phyloP scores from a whole-genome alignment of 2,113 vertebrate genomes.

The Nesogale talazaci region DNA sequence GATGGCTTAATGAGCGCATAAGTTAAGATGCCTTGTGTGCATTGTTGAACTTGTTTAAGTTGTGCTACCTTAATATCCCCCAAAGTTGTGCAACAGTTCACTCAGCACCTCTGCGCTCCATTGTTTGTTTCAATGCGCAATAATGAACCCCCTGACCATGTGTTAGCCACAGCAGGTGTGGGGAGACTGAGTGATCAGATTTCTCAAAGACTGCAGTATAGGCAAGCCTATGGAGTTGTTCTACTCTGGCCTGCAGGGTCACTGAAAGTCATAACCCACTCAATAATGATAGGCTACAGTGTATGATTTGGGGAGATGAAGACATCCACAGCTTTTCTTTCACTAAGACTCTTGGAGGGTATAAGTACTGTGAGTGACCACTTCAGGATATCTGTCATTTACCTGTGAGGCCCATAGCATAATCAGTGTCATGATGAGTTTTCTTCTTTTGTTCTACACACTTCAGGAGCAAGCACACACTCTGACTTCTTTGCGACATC shows the following conservation, averaged over 20 bases:
- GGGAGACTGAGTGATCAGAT: background rate
- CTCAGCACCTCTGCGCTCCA: background rate
- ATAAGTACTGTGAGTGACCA: background rate
- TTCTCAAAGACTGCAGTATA: background rate
- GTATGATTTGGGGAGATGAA: background rate
- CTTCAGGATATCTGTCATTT: background rate
- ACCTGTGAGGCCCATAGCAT: background rate
- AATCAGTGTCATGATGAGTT: background rate
- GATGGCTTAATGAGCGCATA: constrained; percentile 47
- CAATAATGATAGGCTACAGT: background rate
- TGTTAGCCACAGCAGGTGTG: background rate
- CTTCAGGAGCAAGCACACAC: background rate
- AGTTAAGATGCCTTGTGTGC: background rate
- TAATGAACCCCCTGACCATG: background rate
- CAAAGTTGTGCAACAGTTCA: constrained; percentile 32
- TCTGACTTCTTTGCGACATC: constrained; percentile 18
- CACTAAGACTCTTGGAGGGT: background rate
- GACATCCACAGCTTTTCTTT: background rate
- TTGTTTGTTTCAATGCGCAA: background rate
- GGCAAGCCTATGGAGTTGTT: background rate
- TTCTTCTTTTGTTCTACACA: background rate
- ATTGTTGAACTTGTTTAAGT: constrained; percentile 45
- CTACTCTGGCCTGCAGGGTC: background rate
- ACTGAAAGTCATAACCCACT: background rate
- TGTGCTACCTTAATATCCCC: background rate